Percentiles rank a stretch among this genome's conserved stretches.
Evolutionary conservation across 2,113 vertebrate genomes (phyloP).

Genomic region (Lampris incognitus): DNA sequence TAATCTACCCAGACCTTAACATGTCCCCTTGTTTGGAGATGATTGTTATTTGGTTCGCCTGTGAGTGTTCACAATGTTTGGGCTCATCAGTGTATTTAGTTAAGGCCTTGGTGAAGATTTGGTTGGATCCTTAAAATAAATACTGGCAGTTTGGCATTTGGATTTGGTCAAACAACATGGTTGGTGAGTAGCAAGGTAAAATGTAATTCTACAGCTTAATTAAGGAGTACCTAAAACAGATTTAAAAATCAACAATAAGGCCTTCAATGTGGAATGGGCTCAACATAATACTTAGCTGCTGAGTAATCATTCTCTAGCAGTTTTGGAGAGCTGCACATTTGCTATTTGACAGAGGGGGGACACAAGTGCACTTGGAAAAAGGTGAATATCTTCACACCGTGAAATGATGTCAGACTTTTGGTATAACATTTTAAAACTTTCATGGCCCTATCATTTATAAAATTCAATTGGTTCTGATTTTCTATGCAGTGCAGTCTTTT

Average conservation of each 20-base stretch:
- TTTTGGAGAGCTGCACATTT: constrained; percentile 17
- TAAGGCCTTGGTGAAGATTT: background rate
- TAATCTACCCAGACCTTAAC: no score
- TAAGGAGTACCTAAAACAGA: constrained; percentile 14
- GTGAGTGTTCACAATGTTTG: no score
- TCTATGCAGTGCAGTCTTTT: background rate
- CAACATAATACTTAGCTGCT: constrained; percentile 23
- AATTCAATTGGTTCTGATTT: constrained; percentile 35
- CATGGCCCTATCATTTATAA: background rate
- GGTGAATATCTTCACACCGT: constrained; percentile 25
- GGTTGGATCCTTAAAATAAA: constrained; percentile 11
- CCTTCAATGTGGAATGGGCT: background rate
- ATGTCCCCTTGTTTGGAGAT: no score
- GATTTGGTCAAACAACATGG: background rate
- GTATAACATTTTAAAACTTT: constrained; percentile 28
- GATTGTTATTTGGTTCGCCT: no score
- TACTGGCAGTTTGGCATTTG: constrained; percentile 23
- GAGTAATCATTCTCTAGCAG: constrained; percentile 45
- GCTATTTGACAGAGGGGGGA: constrained; percentile 28
- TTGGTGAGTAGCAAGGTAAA: background rate
- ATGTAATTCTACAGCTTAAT: constrained; percentile 2
- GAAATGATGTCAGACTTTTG: background rate
- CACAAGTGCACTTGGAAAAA: constrained; percentile 50
- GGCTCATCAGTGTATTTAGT: background rate
- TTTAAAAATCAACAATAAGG: constrained; percentile 24